Percentiles rank a stretch among this genome's conserved stretches.
phyloP scores from a whole-genome alignment of 2,888 invertebrate species.

The Zhuqinia jingwanae region DNA sequence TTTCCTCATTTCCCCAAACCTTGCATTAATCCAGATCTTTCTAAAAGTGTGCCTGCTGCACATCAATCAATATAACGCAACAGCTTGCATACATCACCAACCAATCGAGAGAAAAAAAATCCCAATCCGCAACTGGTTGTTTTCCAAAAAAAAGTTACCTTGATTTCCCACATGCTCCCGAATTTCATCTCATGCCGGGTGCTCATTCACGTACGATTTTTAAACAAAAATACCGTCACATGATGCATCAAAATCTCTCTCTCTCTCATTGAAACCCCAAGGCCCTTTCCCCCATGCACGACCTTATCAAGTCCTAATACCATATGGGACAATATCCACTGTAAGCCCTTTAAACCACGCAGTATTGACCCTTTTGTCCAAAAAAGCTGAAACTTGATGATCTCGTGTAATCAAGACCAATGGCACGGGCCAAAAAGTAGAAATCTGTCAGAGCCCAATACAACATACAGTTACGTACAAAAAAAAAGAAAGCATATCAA shows the following conservation, averaged over 20 bases:
- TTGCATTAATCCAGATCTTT: too few species aligned
- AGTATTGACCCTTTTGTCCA: conserved; percentile 46
- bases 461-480: conserved; percentile 54
- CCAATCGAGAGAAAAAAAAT: conserved; percentile 44
- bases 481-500: conserved; percentile 42
- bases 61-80: conserved; percentile 41
- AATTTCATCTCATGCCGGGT: conserved; percentile 56
- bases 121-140: conserved; percentile 59
- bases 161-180: conserved; percentile 68
- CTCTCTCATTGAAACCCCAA: too few species aligned
- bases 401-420: conserved; percentile 42
- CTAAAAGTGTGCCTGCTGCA: not conserved
- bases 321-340: conserved; percentile 55
- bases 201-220: conserved; percentile 45
- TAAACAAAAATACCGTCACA: not conserved
- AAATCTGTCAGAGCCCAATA: conserved; percentile 40
- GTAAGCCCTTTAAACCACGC: conserved; percentile 30
- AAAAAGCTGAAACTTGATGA: conserved; percentile 71
- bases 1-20: not conserved
- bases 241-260: not conserved
- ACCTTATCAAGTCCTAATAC: conserved; percentile 58
- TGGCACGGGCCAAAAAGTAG: conserved; percentile 70
- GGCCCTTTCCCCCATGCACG: conserved; percentile 59
- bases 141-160: conserved; percentile 54
- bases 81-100: conserved; percentile 70